Conservation (phyloP, 2,797 vertebrate species). For the Platyrinchus mystaceus region DNA sequence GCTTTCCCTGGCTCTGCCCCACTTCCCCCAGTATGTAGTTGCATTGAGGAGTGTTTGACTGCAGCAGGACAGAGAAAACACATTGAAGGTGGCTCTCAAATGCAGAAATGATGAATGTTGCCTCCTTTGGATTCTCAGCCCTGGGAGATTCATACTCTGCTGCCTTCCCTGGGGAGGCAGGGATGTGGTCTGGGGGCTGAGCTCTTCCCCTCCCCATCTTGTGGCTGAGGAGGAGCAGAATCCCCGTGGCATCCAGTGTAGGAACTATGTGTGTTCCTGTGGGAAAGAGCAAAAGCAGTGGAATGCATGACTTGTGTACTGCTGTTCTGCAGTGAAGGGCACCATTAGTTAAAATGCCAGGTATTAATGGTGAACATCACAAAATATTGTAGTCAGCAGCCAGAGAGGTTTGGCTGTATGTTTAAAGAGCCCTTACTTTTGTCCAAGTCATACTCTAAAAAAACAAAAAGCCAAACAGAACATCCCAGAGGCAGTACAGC, state of each 20-base stretch:
- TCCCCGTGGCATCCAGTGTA: not conserved
- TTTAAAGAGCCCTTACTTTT: not conserved
- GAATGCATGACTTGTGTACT: not conserved
- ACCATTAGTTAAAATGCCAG: not conserved
- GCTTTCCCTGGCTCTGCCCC: not conserved
- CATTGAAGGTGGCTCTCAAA: not conserved
- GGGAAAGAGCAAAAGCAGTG: not conserved
- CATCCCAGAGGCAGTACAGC: rapidly evolving
- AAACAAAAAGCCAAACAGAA: not conserved
- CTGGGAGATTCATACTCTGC: not conserved
- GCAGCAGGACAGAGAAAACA: not conserved
- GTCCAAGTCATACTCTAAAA: not conserved
- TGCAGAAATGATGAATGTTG: not conserved
- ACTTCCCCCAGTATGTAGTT: rapidly evolving
- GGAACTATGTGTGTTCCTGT: not conserved
- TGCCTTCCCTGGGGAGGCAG: not conserved
- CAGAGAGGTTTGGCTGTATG: not conserved
- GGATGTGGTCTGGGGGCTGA: not conserved
- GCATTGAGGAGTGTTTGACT: not conserved
- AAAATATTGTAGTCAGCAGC: not conserved
- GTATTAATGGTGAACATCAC: not conserved
- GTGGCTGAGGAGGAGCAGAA: not conserved
- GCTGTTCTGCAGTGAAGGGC: not conserved
- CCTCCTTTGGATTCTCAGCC: not conserved
- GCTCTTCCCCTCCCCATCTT: not conserved